Evolutionary conservation across 2,888 invertebrate species (phyloP).

Genomic region (Spodoptera picta): DNA sequence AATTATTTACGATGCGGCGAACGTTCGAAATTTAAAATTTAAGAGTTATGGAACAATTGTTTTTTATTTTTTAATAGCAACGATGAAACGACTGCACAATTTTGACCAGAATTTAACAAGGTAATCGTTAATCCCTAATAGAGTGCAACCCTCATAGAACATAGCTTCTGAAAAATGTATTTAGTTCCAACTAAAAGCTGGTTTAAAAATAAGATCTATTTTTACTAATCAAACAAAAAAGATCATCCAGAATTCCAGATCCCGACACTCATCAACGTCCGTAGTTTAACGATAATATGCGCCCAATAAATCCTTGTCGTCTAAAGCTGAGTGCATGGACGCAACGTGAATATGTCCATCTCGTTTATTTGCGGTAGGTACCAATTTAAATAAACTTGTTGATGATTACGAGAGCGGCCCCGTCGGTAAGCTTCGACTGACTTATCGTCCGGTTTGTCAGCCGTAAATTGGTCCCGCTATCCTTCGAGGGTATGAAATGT

Average conservation of each 20-base stretch:
- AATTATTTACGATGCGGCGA: no score
- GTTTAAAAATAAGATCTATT: no score
- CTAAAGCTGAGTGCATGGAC: constrained; percentile 48
- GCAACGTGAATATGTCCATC: constrained; percentile 57
- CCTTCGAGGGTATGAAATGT: constrained; percentile 56
- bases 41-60: no score
- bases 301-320: constrained; percentile 60
- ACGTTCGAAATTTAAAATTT: no score
- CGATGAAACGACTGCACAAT: no score
- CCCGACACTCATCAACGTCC: constrained; percentile 27
- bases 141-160: no score
- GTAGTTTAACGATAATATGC: constrained; percentile 41
- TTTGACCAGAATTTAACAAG: no score
- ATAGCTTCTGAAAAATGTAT: no score
- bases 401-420: constrained; percentile 64
- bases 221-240: constrained; percentile 7
- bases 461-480: constrained; percentile 66
- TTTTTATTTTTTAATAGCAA: no score
- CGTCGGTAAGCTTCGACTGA: constrained; percentile 59
- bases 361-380: constrained; percentile 71
- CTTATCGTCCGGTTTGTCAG: constrained; percentile 63
- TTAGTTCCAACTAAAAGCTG: no score
- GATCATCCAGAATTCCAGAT: constrained; percentile 2
- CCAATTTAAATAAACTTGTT: constrained; percentile 75
- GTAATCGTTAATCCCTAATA: no score